phyloP scores from a whole-genome alignment of 2,113 vertebrate species.

The Crotalus viridis region DNA sequence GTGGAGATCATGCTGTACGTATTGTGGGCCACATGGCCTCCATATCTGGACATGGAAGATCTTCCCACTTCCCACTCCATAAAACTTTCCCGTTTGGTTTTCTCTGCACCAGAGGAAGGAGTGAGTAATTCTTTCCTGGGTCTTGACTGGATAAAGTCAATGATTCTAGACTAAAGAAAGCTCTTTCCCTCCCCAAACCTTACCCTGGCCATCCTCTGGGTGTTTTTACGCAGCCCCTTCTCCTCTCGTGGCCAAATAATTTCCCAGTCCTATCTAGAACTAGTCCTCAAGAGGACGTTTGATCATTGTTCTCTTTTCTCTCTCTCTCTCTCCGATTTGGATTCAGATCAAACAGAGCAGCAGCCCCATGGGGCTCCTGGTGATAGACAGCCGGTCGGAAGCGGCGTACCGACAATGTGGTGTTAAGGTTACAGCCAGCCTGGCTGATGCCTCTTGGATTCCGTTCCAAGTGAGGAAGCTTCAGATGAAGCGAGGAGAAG shows the following conservation, averaged over 20 bases:
- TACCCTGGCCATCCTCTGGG: not conserved
- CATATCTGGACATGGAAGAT: not conserved
- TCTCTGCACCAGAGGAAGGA: not conserved
- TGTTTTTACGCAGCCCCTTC: not conserved
- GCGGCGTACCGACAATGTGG: conserved; percentile 72
- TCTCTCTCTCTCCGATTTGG: not conserved
- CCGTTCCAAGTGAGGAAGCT: conserved; percentile 79
- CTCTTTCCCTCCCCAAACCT: not conserved
- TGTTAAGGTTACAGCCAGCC: conserved; percentile 73
- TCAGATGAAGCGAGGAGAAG: conserved; percentile 74
- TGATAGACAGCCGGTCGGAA: conserved; percentile 79
- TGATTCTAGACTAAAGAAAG: not conserved
- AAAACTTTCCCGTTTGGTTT: not conserved
- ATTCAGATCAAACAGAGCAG: conserved; percentile 78
- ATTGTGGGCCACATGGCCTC: not conserved
- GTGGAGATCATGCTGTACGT: not conserved
- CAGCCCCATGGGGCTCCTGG: conserved; percentile 80
- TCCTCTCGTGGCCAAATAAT: not conserved
- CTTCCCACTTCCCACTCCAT: not conserved
- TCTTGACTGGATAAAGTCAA: not conserved
- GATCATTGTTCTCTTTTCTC: not conserved
- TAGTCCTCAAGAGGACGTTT: not conserved
- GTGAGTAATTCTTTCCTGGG: not conserved
- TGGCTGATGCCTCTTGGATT: conserved; percentile 77
- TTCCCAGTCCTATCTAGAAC: not conserved